These are phyloP conservation scores for Lydus trimaculatus DNA, from an alignment of 2,888 invertebrate genomes.

Conservation along the genomic window DNA sequence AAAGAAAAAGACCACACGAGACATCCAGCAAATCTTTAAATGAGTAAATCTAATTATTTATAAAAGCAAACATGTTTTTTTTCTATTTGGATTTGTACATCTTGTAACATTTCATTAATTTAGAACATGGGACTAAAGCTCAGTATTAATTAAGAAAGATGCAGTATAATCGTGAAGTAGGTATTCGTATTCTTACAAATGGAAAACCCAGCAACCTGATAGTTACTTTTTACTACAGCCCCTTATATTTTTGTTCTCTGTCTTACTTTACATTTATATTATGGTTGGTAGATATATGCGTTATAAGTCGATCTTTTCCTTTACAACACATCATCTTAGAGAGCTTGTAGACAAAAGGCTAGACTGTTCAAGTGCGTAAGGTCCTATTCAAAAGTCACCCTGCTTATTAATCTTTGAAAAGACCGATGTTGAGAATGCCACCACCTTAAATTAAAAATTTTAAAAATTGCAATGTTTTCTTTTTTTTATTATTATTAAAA, in stretches of 20 bases:
- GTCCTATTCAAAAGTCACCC: conserved; percentile 36
- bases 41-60: neutral
- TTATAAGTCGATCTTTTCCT: conserved; percentile 38
- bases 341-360: conserved; percentile 49
- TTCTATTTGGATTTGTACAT: neutral
- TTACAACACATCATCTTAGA: conserved; percentile 50
- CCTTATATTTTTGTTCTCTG: neutral
- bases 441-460: neutral
- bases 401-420: conserved; percentile 49
- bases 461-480: too few relatives aligned
- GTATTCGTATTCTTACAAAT: conserved; percentile 46
- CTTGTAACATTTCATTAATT: conserved; percentile 31
- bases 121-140: conserved; percentile 24
- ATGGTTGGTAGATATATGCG: conserved; percentile 25
- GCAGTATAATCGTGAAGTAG: conserved; percentile 43
- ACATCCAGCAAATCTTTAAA: conserved; percentile 13
- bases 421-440: neutral
- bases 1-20: neutral
- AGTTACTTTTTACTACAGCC: neutral
- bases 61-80: neutral
- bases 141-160: conserved; percentile 45
- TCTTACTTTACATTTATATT: conserved; percentile 6
- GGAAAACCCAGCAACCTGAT: conserved; percentile 24
- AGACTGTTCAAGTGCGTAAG: conserved; percentile 50
- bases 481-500: conserved; percentile 30